Conservation (phyloP, 2,888 invertebrate genomes). For the Brenthis hecate region DNA sequence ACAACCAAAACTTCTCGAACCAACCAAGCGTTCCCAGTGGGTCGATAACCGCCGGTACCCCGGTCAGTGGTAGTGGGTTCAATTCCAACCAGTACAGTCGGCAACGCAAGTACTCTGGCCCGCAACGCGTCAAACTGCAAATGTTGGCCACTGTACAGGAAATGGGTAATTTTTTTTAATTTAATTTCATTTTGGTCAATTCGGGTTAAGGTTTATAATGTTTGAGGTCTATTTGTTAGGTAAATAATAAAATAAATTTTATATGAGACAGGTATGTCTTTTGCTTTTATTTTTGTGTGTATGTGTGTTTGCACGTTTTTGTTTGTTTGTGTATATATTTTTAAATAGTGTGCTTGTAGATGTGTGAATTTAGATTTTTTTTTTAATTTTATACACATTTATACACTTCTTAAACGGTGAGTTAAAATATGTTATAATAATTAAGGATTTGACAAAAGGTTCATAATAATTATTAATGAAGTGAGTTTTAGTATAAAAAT, state of each 20-base stretch:
- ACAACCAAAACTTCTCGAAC: constrained; percentile 23
- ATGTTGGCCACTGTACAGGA: constrained; percentile 88
- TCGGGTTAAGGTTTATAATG: constrained; percentile 14
- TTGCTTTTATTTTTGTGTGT: constrained; percentile 23
- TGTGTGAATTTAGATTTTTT: background rate
- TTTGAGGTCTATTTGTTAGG: constrained; percentile 27
- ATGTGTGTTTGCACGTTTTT: constrained; percentile 24
- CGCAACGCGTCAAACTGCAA: constrained; percentile 73
- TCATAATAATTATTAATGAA: too few species aligned
- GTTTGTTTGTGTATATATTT: constrained; percentile 6
- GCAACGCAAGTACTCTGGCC: constrained; percentile 83
- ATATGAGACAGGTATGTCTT: constrained; percentile 33
- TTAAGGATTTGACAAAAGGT: too few species aligned
- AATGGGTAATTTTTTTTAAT: constrained; percentile 83
- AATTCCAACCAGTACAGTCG: constrained; percentile 51
- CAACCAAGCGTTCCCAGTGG: constrained; percentile 37
- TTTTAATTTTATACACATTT: background rate
- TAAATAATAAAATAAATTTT: background rate
- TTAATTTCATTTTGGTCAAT: constrained; percentile 37
- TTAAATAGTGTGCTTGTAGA: constrained; percentile 4
- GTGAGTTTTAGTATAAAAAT: too few species aligned
- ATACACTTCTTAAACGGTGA: too few species aligned
- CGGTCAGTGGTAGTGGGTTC: constrained; percentile 33
- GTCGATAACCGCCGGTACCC: constrained; percentile 59
- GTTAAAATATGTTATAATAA: too few species aligned